These are phyloP conservation scores for Accipiter cooperii DNA, from an alignment of 2,113 vertebrate genomes.

Conservation along the genomic window DNA sequence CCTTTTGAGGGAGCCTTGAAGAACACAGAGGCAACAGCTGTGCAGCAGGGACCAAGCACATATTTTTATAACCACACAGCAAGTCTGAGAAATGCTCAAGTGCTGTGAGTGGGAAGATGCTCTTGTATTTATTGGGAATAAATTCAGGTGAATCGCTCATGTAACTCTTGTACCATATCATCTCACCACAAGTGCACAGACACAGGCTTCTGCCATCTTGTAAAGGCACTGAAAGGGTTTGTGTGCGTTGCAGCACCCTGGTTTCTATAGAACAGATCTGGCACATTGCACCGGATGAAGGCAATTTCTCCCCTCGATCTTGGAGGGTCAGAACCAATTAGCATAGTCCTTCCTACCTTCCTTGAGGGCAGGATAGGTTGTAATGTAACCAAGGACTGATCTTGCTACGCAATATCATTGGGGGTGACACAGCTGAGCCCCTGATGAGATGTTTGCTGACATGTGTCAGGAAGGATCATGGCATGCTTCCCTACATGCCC, in stretches of 20 bases:
- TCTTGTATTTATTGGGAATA: not conserved
- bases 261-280: not conserved
- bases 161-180: not conserved
- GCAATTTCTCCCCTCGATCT: not conserved
- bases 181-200: fast-evolving
- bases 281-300: not conserved
- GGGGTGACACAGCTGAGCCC: constrained; percentile 61
- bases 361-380: constrained; percentile 32
- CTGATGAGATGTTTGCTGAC: constrained; percentile 64
- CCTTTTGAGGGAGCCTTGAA: not conserved
- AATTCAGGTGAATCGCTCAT: not conserved
- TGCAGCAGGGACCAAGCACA: not conserved
- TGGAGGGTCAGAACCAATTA: constrained; percentile 35
- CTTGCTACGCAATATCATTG: constrained; percentile 3
- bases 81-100: not conserved
- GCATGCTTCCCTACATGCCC: constrained; percentile 7
- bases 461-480: constrained; percentile 65
- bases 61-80: not conserved
- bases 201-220: not conserved
- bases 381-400: constrained; percentile 63
- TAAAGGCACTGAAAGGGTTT: not conserved
- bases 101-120: not conserved
- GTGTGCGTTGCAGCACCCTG: fast-evolving
- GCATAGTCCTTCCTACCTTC: constrained; percentile 10
- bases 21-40: not conserved